Evolutionary conservation across 2,797 vertebrate species (phyloP), one percentile per base, ranked within the genome.

Genomic region (Spinus pinus): DNA sequence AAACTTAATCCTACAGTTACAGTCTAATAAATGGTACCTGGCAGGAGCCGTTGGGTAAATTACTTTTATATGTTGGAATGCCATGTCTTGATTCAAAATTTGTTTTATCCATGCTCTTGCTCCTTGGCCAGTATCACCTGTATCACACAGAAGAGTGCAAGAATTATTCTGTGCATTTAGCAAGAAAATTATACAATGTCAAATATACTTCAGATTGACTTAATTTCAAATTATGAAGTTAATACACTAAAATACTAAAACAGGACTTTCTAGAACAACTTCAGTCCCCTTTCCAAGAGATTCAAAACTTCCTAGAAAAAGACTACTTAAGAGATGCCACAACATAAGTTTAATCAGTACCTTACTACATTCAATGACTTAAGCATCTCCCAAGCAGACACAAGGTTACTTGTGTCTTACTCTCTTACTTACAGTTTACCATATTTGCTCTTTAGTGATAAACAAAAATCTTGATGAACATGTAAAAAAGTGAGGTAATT

Each of bases 11-110:
- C 31, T 78, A 81, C 20, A 37, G 54, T 86, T 73, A 79, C 66
- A 77, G 83, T 41, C 28, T 5, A 65, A 39, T 54, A 81, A 90
- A 84, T 5, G n/a, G 47, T 98, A 99, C 98, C 98, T 98, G 92
- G 94, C 69, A 94, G 98, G 98, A 94, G 99, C 99, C 0, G 98
- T 99, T 78, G 99, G 99, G 86, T 99, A 99, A 96, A 99, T 98
- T 46, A 99, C 93, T 97, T 98, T 98, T 97, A 99, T 98, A 93
- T 99, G 98, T 8, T 97, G 97, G 96, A 99, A 99, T 35, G 97
- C 93, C 96, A 99, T 96, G 88, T 99, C 98, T 91, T 98, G 97
- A 84, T 95, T 96, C 95, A 98, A 97, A 86, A 99, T 93, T 47
- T 98, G 98, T 83, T 97, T 98, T 94, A 99, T 98, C 98, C 98